phyloP scores from a whole-genome alignment of 2,113 vertebrate species.

The Anser cygnoides region DNA sequence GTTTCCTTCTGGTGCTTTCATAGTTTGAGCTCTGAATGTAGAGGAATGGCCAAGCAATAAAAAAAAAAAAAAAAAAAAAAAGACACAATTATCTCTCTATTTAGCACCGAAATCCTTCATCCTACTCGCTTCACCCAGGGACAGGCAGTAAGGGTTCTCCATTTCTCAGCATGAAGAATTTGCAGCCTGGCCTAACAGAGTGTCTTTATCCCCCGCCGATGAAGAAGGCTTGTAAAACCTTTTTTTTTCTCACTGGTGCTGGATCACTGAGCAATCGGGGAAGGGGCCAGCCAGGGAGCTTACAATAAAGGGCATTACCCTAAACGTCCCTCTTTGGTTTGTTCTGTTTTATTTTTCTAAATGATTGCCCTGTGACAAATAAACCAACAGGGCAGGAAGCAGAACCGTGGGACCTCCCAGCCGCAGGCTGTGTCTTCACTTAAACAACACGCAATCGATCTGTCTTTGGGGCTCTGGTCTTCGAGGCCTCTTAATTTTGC shows the following conservation, averaged over 20 bases:
- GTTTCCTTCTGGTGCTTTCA: not conserved
- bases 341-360: not conserved
- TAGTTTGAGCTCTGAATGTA: not conserved
- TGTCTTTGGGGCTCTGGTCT: not conserved
- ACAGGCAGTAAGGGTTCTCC: accelerated
- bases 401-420: not conserved
- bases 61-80: not conserved
- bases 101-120: not conserved
- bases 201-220: not conserved
- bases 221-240: not conserved
- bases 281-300: not conserved
- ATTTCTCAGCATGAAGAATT: not conserved
- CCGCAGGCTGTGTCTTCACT: not conserved
- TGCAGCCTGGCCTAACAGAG: not conserved
- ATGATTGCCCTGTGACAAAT: not conserved
- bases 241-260: not conserved
- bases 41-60: not conserved
- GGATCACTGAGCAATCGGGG: not conserved
- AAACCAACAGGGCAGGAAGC: constrained; percentile 19
- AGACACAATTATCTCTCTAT: not conserved
- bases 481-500: constrained; percentile 1
- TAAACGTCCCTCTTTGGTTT: not conserved
- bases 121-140: not conserved
- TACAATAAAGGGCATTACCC: not conserved
- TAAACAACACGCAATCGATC: not conserved